Conservation (phyloP, 2,113 vertebrate genomes). For the Chloropsis cyanopogon region DNA sequence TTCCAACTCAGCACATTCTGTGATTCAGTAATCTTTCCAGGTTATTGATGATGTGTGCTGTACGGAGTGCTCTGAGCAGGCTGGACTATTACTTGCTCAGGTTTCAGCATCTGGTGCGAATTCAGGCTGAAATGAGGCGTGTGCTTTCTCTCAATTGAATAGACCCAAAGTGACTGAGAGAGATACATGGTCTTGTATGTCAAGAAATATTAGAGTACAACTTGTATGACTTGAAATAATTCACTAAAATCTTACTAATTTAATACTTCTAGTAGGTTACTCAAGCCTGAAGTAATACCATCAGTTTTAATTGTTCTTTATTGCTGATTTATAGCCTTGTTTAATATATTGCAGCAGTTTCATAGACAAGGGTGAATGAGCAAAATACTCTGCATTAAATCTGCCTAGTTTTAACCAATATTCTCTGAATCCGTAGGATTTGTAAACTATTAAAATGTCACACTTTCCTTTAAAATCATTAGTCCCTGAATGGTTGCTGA, state of each 20-base stretch:
- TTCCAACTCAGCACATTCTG: not conserved
- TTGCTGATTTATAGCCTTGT: not conserved
- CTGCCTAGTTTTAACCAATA: not conserved
- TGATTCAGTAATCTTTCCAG: not conserved
- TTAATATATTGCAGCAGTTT: not conserved
- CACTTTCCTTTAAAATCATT: not conserved
- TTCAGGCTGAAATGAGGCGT: not conserved
- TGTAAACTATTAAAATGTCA: not conserved
- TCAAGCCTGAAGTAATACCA: not conserved
- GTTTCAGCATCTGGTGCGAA: not conserved
- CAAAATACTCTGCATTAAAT: not conserved
- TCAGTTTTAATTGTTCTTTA: not conserved
- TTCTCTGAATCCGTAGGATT: not conserved
- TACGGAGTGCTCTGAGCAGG: not conserved
- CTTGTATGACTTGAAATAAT: not conserved
- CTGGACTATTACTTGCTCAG: not conserved
- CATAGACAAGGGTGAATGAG: not conserved
- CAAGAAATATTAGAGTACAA: not conserved
- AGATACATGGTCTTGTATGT: not conserved
- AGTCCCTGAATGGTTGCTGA: not conserved
- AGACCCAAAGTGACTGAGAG: not conserved
- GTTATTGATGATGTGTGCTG: not conserved
- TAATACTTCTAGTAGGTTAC: not conserved
- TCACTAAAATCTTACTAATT: not conserved
- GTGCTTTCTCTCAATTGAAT: not conserved